These are phyloP conservation scores for Quadroppia sp. DNA, from an alignment of 2,888 invertebrate species.

Conservation along the genomic window DNA sequence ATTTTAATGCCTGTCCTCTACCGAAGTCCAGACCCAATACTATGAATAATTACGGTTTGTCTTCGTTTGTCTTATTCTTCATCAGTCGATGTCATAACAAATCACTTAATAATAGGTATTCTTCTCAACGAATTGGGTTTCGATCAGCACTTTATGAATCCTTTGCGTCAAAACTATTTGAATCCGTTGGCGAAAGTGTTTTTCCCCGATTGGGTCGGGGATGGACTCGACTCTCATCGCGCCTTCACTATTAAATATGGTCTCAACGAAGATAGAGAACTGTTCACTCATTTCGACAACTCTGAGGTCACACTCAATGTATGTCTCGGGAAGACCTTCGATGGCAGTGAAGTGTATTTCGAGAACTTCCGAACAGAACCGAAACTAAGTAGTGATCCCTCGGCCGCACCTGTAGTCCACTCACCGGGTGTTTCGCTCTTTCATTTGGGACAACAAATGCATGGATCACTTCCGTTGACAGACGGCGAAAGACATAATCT, in stretches of 20 bases:
- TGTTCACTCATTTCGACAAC: constrained; percentile 55
- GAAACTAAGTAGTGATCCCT: background rate
- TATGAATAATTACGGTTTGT: constrained; percentile 54
- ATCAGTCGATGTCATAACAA: background rate
- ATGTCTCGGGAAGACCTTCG: constrained; percentile 52
- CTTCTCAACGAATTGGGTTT: constrained; percentile 54
- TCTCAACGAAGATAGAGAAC: constrained; percentile 52
- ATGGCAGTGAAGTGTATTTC: constrained; percentile 54
- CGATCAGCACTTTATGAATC: constrained; percentile 51
- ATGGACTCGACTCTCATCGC: constrained; percentile 54
- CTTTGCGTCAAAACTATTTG: constrained; percentile 52
- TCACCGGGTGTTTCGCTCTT: constrained; percentile 51
- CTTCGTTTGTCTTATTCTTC: background rate
- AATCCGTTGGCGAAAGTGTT: constrained; percentile 51
- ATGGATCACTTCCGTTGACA: constrained; percentile 53
- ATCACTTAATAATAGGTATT: constrained; percentile 50
- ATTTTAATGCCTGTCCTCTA: constrained; percentile 53
- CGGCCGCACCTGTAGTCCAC: constrained; percentile 47
- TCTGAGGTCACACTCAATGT: constrained; percentile 52
- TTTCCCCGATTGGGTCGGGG: constrained; percentile 53
- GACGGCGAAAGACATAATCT: constrained; percentile 54
- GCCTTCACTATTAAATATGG: constrained; percentile 55
- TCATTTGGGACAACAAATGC: constrained; percentile 55
- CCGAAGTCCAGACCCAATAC: constrained; percentile 55
- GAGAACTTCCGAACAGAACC: constrained; percentile 49